A percentile compares a stretch with the other conserved stretches of the same genome.
These are phyloP conservation scores for Recurvirostra avosetta DNA, from an alignment of 2,113 vertebrate genomes.

Conservation along the genomic window DNA sequence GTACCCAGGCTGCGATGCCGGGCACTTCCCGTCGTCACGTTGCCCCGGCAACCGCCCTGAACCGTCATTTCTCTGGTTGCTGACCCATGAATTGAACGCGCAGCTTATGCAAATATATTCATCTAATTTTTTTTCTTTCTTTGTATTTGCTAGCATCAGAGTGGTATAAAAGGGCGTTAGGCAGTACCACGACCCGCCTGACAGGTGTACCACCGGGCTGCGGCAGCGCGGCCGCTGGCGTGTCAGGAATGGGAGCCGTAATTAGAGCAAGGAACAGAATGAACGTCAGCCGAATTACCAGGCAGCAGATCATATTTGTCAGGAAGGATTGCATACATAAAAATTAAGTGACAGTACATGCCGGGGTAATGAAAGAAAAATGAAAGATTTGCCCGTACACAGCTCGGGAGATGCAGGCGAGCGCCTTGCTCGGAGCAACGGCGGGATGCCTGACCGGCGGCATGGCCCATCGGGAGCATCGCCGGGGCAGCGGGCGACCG, in stretches of 20 bases:
- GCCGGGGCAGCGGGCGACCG: rapidly evolving
- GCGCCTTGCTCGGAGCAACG: conserved; percentile 25
- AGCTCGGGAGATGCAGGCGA: conserved; percentile 57
- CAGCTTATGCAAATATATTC: conserved; percentile 64
- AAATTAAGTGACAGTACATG: conserved; percentile 86
- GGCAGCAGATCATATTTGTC: conserved; percentile 83
- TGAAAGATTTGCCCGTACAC: conserved; percentile 78
- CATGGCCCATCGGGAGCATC: rapidly evolving
- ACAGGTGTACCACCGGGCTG: conserved; percentile 73
- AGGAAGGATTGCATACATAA: conserved; percentile 82
- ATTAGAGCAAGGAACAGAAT: conserved; percentile 80
- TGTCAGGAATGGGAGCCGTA: conserved; percentile 72
- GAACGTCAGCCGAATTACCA: conserved; percentile 80
- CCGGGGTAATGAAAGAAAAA: conserved; percentile 81
- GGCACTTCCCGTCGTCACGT: not conserved
- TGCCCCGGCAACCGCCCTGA: conserved; percentile 53
- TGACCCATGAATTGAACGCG: conserved; percentile 58
- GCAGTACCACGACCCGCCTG: conserved; percentile 70
- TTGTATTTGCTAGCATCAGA: conserved; percentile 65
- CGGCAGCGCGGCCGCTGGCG: conserved; percentile 53
- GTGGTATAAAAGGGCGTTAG: conserved; percentile 78
- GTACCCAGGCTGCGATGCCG: not conserved
- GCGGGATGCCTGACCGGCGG: not conserved
- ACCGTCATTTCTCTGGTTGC: conserved; percentile 46
- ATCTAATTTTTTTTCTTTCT: not conserved